Conservation (phyloP, 2,888 invertebrate species). For the Neocrepidodera transversa region DNA sequence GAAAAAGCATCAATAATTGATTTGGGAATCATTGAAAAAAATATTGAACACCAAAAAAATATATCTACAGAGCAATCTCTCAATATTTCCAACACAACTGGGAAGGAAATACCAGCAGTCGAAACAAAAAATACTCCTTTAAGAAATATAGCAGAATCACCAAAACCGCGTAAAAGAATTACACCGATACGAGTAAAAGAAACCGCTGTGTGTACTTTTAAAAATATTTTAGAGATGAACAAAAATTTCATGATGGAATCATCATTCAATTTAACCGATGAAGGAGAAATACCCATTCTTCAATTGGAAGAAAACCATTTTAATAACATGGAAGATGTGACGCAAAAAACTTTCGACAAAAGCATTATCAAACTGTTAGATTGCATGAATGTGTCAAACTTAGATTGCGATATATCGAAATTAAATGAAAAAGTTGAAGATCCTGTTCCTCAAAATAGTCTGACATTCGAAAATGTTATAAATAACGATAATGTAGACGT, state of each 20-base stretch:
- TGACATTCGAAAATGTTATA: conserved; percentile 6
- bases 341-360: conserved; percentile 29
- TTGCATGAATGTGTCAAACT: conserved; percentile 34
- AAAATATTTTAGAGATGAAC: conserved; percentile 33
- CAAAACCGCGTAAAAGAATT: conserved; percentile 26
- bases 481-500: background rate
- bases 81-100: no score
- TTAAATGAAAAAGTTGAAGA: conserved; percentile 5
- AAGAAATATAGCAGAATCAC: no score
- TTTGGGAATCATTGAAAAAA: no score
- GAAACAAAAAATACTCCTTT: no score
- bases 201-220: conserved; percentile 28
- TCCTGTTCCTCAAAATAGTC: background rate
- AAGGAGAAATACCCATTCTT: conserved; percentile 40
- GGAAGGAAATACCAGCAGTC: no score
- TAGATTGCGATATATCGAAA: conserved; percentile 33
- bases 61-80: no score
- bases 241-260: conserved; percentile 15
- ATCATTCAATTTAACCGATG: conserved; percentile 34
- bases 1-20: no score
- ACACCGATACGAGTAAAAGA: conserved; percentile 34
- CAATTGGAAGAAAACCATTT: conserved; percentile 39
- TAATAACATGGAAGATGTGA: conserved; percentile 28
- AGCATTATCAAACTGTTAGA: conserved; percentile 37
- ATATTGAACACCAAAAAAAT: no score